Evolutionary conservation across 1,140 invertebrate genomes (phyloP), one percentile per base, ranked within the genome.

Genomic region (Akabosia matsudoensis): DNA sequence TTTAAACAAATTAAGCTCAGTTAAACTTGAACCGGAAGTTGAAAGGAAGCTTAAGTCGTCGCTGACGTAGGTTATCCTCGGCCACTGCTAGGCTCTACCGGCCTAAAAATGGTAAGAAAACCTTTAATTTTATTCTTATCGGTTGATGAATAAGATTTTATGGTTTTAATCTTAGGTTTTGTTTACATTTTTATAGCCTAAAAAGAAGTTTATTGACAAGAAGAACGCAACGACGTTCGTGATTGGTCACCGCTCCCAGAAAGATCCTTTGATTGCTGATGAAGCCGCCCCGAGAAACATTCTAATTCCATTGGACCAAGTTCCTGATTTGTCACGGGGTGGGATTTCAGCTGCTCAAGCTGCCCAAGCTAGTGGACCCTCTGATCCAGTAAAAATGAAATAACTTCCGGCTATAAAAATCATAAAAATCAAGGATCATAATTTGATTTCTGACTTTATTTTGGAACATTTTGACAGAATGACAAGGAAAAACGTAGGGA

Each of bases 151-250:
- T 51, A 51, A 51, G 54, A 61, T 61, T 61, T 74, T 18, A 51
- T 56, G 7, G 37, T 45, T 7, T 10, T 45, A 45, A 45, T 45
- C 18, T 10, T 10, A 10, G 7, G 37, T 52, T n/a, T 16, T 70
- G 73, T 75, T 75, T 77, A 3, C 24, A 16, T 70, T 18, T 70
- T 10, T 70, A 16, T 45, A 72, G 70, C 70, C 84, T 37, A 92
- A 91, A 82, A 94, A 92, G 83, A 92, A 92, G 82, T 97, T 96
- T 83, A 96, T 98, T 82, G 93, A 97, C 83, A 93, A 94, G 82
- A 96, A 96, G 82, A 92, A 92, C 84, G 90, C 94, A 0, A 90
- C 96, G 7, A 97, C 93, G 0, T 98, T 97, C 84, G 90, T 93
- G 84, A 85, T 98, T 74, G 93, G 97, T 13, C 92, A 97, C 83